Evolutionary conservation across 1,140 invertebrate genomes (phyloP), one percentile per base, ranked within the genome.

Genomic region (Triops cancriformis): DNA sequence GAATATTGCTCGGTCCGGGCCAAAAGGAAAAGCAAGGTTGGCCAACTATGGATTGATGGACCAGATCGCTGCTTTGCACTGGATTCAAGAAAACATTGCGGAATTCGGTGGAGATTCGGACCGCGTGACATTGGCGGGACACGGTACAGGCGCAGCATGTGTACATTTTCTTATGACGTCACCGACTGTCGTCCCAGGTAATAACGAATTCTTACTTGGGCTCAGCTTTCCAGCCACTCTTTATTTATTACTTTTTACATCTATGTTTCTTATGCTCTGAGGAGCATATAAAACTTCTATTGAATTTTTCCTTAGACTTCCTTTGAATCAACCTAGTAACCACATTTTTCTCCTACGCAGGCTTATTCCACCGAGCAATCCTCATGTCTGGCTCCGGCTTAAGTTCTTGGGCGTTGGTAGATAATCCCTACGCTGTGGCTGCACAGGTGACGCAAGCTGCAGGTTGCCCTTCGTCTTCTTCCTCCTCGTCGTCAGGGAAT

Each of bases 1-100:
- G 76, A 94, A 94, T 85, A 91, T 92, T 76, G 95, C 94, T 84
- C 90, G 91, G 75, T 91, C 91, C 82, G 51, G 51, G 23, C 91
- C 90, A 1, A 89, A 91, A 82, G 85, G 89, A 75, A 91, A 92
- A 83, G 92, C 93, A 5, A 88, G 93, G 75, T 91, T 93, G 80
- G 94, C 93, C 26, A 98, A 98, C 87, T 97, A 96, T 83, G 96
- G 95, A 1, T 88, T 98, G 23, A 94, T 98, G 92, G 96, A 98
- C 85, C 94, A 97, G 85, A 94, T 97, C 81, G 95, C 95, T 0
- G 78, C 78, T 37, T 26, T 79, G 18, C 78, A 73, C 9, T 79
- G 78, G 78, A 79, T 82, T 82, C 75, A 84, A 82, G 90, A 95
- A 83, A 93, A 97, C 86, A 91, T 94, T 79, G 88, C 86, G 41